Conservation (phyloP, 2,113 vertebrate genomes). For the Gallinago jamesoni region DNA sequence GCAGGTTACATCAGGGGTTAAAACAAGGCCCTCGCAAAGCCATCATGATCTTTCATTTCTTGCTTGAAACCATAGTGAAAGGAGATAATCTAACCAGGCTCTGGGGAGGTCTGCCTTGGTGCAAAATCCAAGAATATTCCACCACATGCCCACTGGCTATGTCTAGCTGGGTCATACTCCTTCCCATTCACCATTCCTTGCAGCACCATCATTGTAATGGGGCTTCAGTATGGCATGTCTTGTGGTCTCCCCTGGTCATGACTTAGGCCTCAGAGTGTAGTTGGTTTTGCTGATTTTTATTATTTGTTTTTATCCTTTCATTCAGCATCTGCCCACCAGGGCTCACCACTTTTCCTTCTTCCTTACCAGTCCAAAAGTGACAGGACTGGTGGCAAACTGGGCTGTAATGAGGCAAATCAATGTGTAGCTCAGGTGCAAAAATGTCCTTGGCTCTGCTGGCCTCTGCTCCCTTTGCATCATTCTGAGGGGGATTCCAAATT, state of each 20-base stretch:
- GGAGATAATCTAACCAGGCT: background rate
- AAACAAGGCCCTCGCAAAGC: background rate
- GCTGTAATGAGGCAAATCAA: background rate
- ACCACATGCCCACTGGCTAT: accelerated
- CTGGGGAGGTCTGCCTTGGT: background rate
- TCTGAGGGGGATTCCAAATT: background rate
- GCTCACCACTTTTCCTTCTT: background rate
- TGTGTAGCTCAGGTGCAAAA: background rate
- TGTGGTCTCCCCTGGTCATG: background rate
- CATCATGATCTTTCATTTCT: background rate
- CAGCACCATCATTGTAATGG: background rate
- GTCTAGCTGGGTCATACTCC: background rate
- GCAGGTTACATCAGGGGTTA: background rate
- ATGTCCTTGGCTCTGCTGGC: background rate
- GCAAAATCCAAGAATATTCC: background rate
- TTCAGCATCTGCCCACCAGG: background rate
- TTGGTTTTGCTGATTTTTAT: background rate
- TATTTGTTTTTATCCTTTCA: background rate
- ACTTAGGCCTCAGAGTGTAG: background rate
- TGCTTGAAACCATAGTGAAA: background rate
- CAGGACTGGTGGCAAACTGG: background rate
- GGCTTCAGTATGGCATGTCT: background rate
- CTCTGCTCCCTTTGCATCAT: background rate
- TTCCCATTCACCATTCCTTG: background rate
- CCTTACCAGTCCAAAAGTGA: background rate